Percentiles rank a stretch among this genome's conserved stretches.
These are phyloP conservation scores for Phalacrocorax aristotelis DNA, from an alignment of 2,113 vertebrate species.

Conservation along the genomic window DNA sequence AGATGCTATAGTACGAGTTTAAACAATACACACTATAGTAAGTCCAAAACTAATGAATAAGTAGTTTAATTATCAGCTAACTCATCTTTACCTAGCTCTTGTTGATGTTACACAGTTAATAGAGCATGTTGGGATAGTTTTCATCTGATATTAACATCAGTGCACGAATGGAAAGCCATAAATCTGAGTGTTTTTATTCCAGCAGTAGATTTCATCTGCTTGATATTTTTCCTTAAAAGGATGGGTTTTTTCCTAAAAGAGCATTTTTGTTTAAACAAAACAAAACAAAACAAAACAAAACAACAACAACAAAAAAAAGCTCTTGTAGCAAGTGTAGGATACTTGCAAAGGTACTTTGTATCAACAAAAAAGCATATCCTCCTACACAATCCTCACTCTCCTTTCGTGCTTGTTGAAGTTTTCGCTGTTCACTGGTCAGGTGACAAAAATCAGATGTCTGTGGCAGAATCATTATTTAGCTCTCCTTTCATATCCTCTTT, in stretches of 20 bases:
- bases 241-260: background rate
- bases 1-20: background rate
- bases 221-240: background rate
- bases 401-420: background rate
- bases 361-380: background rate
- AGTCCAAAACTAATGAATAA: background rate
- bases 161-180: background rate
- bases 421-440: background rate
- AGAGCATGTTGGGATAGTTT: background rate
- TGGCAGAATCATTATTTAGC: background rate
- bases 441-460: background rate
- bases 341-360: background rate
- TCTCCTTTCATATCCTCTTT: conserved; percentile 5
- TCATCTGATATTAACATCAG: background rate
- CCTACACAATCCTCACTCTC: background rate
- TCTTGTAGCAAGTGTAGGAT: background rate
- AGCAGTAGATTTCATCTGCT: background rate
- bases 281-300: no score
- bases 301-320: no score
- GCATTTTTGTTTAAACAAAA: background rate
- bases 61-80: background rate
- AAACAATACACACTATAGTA: background rate
- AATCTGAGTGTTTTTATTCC: background rate
- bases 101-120: background rate
- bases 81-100: background rate